phyloP scores from a whole-genome alignment of 1,140 invertebrate species.

The Paralvinella palmiformis region DNA sequence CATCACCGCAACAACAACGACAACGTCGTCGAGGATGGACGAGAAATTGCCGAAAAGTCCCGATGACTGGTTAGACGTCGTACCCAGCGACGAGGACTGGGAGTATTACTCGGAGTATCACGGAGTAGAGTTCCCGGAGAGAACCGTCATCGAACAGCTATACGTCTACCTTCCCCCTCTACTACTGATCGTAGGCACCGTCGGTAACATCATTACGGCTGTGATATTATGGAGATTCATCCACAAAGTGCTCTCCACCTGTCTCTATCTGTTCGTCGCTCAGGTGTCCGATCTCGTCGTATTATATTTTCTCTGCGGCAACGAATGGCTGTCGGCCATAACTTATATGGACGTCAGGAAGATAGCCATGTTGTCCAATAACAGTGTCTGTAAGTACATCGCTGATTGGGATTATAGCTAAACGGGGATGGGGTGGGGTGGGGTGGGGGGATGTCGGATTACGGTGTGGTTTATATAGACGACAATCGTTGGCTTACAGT shows the following conservation, averaged over 20 bases:
- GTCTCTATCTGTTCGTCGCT: conserved; percentile 41
- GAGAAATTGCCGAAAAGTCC: too few species aligned
- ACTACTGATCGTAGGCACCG: conserved; percentile 36
- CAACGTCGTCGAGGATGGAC: too few species aligned
- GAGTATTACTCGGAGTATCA: not conserved
- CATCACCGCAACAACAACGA: too few species aligned
- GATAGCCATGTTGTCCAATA: conserved; percentile 31
- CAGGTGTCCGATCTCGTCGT: conserved; percentile 34
- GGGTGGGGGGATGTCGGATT: too few species aligned
- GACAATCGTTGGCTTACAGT: not conserved
- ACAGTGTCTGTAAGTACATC: conserved; percentile 37
- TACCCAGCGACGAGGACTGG: not conserved
- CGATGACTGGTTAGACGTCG: too few species aligned
- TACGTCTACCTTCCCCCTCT: conserved; percentile 30
- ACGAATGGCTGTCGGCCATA: conserved; percentile 31
- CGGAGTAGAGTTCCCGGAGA: not conserved
- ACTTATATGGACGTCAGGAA: conserved; percentile 25
- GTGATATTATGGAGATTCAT: conserved; percentile 32
- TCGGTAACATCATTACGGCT: conserved; percentile 36
- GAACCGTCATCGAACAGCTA: not conserved
- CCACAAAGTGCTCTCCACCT: conserved; percentile 40
- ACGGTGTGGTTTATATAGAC: not conserved
- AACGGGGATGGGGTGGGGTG: too few species aligned
- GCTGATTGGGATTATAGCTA: not conserved
- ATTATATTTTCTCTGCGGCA: conserved; percentile 40